Evolutionary conservation across 2,797 vertebrate genomes (phyloP).

Genomic region (Acestrorhynchus altus): DNA sequence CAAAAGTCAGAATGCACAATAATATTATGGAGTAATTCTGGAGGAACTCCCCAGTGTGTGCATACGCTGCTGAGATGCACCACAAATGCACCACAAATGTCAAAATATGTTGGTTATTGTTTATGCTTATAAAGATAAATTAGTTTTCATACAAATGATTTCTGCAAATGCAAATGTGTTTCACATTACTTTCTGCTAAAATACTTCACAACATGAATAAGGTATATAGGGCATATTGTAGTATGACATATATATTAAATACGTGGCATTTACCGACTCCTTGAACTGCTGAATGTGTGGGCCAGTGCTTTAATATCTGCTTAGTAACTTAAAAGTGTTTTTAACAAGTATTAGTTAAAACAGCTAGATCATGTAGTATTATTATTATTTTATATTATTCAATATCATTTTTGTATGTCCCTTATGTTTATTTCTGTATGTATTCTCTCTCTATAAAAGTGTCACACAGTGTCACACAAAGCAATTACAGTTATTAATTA

Average conservation of each 20-base stretch:
- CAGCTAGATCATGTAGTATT: no score
- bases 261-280: no score
- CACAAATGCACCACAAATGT: constrained; percentile 1
- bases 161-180: not conserved
- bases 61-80: not conserved
- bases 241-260: not conserved
- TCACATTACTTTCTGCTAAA: not conserved
- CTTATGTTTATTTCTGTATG: no score
- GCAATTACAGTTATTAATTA: not conserved
- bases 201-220: not conserved
- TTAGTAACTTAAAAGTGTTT: no score
- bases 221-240: not conserved
- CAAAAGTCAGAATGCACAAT: constrained; percentile 13
- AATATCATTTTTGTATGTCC: no score
- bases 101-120: not conserved
- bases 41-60: not conserved
- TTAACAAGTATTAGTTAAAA: no score
- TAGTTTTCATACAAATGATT: not conserved
- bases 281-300: no score
- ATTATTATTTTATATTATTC: no score
- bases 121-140: not conserved
- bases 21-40: constrained; percentile 12
- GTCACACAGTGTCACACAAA: not conserved
- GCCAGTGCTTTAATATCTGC: not conserved
- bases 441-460: not conserved